Conservation (phyloP, 2,113 vertebrate genomes). For the Maylandia zebra region DNA sequence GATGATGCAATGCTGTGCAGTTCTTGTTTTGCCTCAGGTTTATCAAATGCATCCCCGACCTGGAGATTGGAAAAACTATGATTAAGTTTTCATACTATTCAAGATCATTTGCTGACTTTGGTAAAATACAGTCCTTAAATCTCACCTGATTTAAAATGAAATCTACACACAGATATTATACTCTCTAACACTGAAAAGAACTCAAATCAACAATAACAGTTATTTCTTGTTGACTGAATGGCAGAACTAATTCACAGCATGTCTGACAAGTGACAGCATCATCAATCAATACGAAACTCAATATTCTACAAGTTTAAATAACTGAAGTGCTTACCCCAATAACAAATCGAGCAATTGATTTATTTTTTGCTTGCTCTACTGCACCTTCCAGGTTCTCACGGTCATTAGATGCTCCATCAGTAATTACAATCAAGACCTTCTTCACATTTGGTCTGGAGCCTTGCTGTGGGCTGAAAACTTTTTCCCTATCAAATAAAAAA, state of each 20-base stretch:
- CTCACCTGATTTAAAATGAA: not conserved
- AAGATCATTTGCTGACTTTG: not conserved
- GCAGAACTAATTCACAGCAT: not conserved
- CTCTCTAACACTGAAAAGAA: not conserved
- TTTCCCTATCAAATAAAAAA: not conserved
- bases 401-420: not conserved
- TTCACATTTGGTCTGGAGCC: not conserved
- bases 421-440: not conserved
- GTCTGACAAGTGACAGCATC: not conserved
- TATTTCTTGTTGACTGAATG: not conserved
- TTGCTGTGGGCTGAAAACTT: not conserved
- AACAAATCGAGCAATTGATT: not conserved
- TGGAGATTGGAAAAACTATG: not conserved
- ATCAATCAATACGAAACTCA: not conserved
- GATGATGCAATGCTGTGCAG: not conserved
- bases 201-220: not conserved
- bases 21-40: fast-evolving
- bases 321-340: not conserved
- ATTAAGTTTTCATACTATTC: not conserved
- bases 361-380: not conserved
- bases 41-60: not conserved
- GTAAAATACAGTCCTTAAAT: not conserved
- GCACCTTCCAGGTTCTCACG: not conserved
- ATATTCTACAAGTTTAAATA: not conserved
- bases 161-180: not conserved